Evolutionary conservation across 1,140 invertebrate genomes (phyloP).

Genomic region (Danaus melanippus): DNA sequence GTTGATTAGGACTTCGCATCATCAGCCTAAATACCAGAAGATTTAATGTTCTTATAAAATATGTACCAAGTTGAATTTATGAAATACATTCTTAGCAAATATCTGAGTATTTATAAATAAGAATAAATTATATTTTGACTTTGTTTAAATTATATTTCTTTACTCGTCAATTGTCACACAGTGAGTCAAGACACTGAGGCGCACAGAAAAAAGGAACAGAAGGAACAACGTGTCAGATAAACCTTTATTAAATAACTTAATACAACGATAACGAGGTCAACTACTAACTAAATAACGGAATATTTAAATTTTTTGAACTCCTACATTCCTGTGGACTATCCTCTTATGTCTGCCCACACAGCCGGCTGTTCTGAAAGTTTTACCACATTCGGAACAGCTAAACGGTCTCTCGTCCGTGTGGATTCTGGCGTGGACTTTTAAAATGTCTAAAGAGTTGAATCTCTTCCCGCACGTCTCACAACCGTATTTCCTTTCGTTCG

Average conservation of each 20-base stretch:
- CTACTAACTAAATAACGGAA: conserved; percentile 26
- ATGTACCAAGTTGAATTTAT: too few species aligned
- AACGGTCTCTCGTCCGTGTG: conserved; percentile 81
- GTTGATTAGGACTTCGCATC: too few species aligned
- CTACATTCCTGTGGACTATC: conserved; percentile 45
- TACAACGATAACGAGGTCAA: conserved; percentile 27
- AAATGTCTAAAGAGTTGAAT: conserved; percentile 68
- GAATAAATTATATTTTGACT: too few species aligned
- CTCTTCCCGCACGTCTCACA: conserved; percentile 72
- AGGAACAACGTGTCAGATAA: conserved; percentile 21
- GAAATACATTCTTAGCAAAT: too few species aligned
- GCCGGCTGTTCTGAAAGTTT: conserved; percentile 63
- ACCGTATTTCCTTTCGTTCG: conserved; percentile 62
- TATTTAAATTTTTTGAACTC: conserved; percentile 19
- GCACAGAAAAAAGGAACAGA: too few species aligned
- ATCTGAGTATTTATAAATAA: too few species aligned
- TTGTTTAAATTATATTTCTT: too few species aligned
- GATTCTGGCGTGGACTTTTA: conserved; percentile 82
- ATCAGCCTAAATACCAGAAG: too few species aligned
- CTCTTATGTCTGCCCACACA: conserved; percentile 64
- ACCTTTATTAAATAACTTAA: conserved; percentile 31
- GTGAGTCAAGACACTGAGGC: too few species aligned
- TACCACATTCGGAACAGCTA: conserved; percentile 72
- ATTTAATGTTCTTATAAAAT: too few species aligned
- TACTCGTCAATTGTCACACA: too few species aligned